Conservation (phyloP, 1,140 invertebrate genomes). For the Seison nebaliae region DNA sequence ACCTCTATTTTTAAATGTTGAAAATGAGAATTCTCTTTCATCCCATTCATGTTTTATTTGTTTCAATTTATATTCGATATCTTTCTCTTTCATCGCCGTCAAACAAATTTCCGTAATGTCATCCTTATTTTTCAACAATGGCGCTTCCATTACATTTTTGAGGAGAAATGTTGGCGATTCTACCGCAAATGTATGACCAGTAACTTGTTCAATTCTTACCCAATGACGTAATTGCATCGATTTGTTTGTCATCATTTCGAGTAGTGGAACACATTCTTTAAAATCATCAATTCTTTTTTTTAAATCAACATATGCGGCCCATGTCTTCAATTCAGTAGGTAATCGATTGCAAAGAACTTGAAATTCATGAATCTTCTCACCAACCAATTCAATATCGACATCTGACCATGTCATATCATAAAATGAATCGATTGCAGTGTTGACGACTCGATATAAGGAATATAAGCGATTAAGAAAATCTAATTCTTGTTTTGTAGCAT, state of each 20-base stretch:
- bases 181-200: conserved; percentile 24
- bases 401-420: conserved; percentile 84
- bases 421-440: conserved; percentile 71
- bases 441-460: conserved; percentile 71
- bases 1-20: conserved; percentile 71
- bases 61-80: conserved; percentile 75
- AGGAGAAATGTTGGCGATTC: not conserved
- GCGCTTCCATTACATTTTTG: not conserved
- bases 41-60: conserved; percentile 85
- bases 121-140: not conserved
- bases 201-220: conserved; percentile 71
- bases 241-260: conserved; percentile 84
- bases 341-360: conserved; percentile 38
- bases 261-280: conserved; percentile 73
- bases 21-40: conserved; percentile 62
- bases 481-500: conserved; percentile 63
- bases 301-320: conserved; percentile 75
- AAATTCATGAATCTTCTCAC: conserved; percentile 80
- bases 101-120: conserved; percentile 59
- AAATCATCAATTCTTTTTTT: conserved; percentile 90
- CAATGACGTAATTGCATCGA: conserved; percentile 87
- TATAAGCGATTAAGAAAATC: conserved; percentile 73
- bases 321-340: conserved; percentile 74
- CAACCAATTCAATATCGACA: conserved; percentile 83
- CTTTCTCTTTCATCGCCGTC: conserved; percentile 85